Base-by-base conservation (phyloP, 2,797 vertebrate species). In the Phrynocephalus forsythii region DNA sequence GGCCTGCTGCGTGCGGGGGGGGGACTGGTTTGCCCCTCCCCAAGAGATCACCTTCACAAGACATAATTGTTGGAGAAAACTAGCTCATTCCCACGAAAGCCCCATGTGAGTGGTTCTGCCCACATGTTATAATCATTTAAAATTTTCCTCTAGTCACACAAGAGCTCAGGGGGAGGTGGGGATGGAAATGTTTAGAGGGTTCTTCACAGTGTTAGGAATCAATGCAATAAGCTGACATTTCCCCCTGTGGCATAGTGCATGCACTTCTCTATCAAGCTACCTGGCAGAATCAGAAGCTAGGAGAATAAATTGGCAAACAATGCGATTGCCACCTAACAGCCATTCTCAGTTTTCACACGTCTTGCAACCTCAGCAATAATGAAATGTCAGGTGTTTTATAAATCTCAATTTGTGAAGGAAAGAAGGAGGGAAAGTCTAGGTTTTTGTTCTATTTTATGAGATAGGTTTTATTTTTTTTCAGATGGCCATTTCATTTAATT, bases 271-370 rank as follows among this genome's bases (percentile, higher is more conserved):
- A 50, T 50, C 60, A 68, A 68, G 16, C 63, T 16, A 48, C 52
- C 15, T 44, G 22, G 7, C 38, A 67, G 26, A 16, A 2, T 22
- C 48, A 26, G 33, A 30, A 75, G 30, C 22, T 20, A 30, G 38
- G 44, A 78, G 75, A 28, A 84, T 68, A 78, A 78, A 79, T 33
- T 52, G 63, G 68, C 66, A 85, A 78, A 60, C 16, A 78, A 78
- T 67, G 72, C 28, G 52, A 83, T 52, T 72, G 18, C 63, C 30
- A 1, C 71, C 75, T 78, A 85, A 78, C 28, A 85, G 63, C 9
- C 38, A 30, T 85, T 69, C 63, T 85, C 63, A 52, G 68, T 78
- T 44, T 68, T 50, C 52, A 18, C 28, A 30, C 33, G 28, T 68
- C 75, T 52, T 68, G 38, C 63, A 68, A 24, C 28, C 20, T 33